Conservation (phyloP, 2,888 invertebrate species). For the Drosophila imparisetae region DNA sequence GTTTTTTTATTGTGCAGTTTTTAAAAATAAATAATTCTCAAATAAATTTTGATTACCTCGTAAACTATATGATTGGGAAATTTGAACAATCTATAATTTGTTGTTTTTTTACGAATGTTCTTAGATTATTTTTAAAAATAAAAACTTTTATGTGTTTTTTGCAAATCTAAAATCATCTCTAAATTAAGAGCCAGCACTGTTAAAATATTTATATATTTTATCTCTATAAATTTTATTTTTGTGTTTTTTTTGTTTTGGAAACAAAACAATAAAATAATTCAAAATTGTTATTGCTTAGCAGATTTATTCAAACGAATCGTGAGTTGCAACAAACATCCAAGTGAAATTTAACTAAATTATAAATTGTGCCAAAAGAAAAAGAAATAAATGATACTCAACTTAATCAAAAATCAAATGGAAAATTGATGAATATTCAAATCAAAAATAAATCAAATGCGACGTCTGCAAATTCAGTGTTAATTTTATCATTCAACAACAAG, state of each 20-base stretch:
- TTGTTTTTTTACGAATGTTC: not conserved
- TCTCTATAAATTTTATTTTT: not conserved
- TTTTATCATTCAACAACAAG: conserved; percentile 13
- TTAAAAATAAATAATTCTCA: not conserved
- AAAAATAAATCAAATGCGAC: conserved; percentile 44
- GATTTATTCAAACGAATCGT: conserved; percentile 40
- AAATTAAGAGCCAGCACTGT: not conserved
- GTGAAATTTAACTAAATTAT: conserved; percentile 30
- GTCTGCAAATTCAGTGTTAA: conserved; percentile 38
- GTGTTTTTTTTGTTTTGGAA: conserved; percentile 12
- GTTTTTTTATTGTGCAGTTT: conserved; percentile 21
- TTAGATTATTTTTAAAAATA: not conserved
- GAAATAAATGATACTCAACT: conserved; percentile 46
- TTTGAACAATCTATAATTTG: not conserved
- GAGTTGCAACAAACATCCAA: conserved; percentile 32
- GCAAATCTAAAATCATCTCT: not conserved
- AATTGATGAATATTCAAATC: conserved; percentile 22
- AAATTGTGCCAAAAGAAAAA: conserved; percentile 71
- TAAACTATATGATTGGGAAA: not conserved
- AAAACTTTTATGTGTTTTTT: not conserved
- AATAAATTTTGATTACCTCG: not conserved
- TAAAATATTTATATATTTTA: not conserved
- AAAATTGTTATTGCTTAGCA: not conserved
- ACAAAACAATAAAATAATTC: not conserved
- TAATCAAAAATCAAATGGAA: conserved; percentile 13